A percentile compares a stretch with the other conserved stretches of the same genome.
These are phyloP conservation scores for Anguilla pacifica DNA, from an alignment of 2,797 vertebrate species.

Conservation along the genomic window DNA sequence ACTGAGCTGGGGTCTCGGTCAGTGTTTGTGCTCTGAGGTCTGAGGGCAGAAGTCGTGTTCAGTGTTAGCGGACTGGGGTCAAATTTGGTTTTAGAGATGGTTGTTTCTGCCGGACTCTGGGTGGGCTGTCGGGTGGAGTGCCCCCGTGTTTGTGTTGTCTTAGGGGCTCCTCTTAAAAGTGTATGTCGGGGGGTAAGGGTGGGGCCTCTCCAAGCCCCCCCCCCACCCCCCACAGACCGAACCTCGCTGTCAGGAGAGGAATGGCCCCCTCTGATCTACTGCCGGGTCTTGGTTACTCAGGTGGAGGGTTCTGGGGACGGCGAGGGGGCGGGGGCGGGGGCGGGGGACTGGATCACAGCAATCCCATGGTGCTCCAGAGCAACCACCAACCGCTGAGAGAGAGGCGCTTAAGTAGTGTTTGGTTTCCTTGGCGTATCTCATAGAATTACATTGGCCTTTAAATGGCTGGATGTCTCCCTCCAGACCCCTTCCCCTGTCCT, in stretches of 20 bases:
- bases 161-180: constrained; percentile 70
- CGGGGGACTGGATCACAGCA: constrained; percentile 43
- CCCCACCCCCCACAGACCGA: constrained; percentile 55
- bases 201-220: constrained; percentile 58
- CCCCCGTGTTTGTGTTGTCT: constrained; percentile 62
- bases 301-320: constrained; percentile 58
- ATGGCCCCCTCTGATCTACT: constrained; percentile 66
- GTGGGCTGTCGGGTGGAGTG: constrained; percentile 64
- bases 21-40: neutral
- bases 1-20: neutral
- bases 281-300: constrained; percentile 65
- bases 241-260: constrained; percentile 63
- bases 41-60: neutral
- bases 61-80: neutral
- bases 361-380: constrained; percentile 63
- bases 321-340: constrained; percentile 23
- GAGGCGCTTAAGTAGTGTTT: constrained; percentile 48
- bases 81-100: neutral
- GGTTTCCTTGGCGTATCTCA: constrained; percentile 58
- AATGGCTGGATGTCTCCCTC: constrained; percentile 46
- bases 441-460: constrained; percentile 57
- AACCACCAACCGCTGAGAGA: constrained; percentile 50
- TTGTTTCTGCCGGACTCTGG: constrained; percentile 53
- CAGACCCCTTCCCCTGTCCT: constrained; percentile 4
- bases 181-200: constrained; percentile 70